Percentiles rank a stretch among this genome's conserved stretches.
Conservation (phyloP, 2,113 vertebrate species). For the Trinectes maculatus region DNA sequence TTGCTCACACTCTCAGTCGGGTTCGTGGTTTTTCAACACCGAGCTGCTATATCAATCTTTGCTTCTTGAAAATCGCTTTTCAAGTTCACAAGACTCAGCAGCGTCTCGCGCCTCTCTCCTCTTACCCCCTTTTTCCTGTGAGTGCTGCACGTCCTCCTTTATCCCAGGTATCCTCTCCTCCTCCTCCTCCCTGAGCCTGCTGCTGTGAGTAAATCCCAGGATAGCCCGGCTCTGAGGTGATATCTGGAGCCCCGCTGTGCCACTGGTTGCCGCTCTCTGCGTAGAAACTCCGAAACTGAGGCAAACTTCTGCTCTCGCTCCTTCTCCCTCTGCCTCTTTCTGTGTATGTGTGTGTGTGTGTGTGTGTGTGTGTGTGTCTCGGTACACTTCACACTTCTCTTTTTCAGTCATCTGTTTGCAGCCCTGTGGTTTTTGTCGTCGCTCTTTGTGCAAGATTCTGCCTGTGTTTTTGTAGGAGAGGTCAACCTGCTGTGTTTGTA, state of each 20-base stretch:
- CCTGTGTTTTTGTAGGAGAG: slow-evolving; percentile 4
- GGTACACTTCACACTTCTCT: slow-evolving; percentile 76
- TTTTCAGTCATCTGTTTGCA: slow-evolving; percentile 72
- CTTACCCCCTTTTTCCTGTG: slow-evolving; percentile 57
- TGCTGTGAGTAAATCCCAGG: slow-evolving; percentile 44
- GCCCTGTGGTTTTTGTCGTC: slow-evolving; percentile 48
- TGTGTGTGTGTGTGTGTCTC: slow-evolving; percentile 32
- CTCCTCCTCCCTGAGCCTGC: slow-evolving; percentile 7
- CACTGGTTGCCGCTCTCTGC: slow-evolving; percentile 33
- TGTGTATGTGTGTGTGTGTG: slow-evolving; percentile 35
- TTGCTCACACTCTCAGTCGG: slow-evolving; percentile 17
- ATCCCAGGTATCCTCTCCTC: neutral
- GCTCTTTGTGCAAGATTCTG: neutral
- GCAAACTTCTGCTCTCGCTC: slow-evolving; percentile 53
- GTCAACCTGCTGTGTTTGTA: neutral
- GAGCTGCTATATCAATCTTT: slow-evolving; percentile 9
- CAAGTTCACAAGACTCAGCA: neutral
- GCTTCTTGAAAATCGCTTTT: neutral
- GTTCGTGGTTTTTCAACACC: slow-evolving; percentile 22
- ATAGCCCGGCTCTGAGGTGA: slow-evolving; percentile 4
- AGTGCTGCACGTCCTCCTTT: slow-evolving; percentile 11
- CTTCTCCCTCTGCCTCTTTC: slow-evolving; percentile 29
- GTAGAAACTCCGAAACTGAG: slow-evolving; percentile 27
- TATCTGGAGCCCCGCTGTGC: slow-evolving; percentile 16
- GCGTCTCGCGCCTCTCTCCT: neutral